A percentile compares a stretch with the other conserved stretches of the same genome.
Evolutionary conservation across 2,113 vertebrate genomes (phyloP).

Genomic region (Coptodon bakossiorum): DNA sequence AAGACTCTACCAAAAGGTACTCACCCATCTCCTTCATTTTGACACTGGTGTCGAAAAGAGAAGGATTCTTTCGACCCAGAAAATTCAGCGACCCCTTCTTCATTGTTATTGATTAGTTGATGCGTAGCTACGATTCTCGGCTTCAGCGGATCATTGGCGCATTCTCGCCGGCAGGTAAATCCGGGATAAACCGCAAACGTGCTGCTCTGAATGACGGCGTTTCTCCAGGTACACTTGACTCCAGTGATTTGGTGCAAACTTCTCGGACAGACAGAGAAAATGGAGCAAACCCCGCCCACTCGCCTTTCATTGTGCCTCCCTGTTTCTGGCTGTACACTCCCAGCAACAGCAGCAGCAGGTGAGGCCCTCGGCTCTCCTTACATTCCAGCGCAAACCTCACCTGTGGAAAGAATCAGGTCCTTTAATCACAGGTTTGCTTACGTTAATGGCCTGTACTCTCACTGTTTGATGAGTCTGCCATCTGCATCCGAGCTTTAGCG

Average conservation of each 20-base stretch:
- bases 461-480: background rate
- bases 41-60: constrained; percentile 66
- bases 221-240: background rate
- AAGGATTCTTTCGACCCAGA: constrained; percentile 61
- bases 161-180: constrained; percentile 16
- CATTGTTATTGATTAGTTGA: constrained; percentile 30
- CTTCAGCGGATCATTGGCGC: background rate
- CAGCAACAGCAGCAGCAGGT: constrained; percentile 33
- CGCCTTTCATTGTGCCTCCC: constrained; percentile 19
- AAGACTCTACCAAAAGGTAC: background rate
- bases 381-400: constrained; percentile 37
- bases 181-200: background rate
- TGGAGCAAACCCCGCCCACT: constrained; percentile 44
- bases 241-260: background rate
- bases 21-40: constrained; percentile 69
- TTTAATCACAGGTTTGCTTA: background rate
- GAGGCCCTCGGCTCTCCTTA: constrained; percentile 17
- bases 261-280: constrained; percentile 36
- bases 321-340: background rate
- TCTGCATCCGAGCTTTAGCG: background rate
- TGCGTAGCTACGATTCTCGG: background rate
- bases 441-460: background rate
- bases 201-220: background rate
- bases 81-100: constrained; percentile 60
- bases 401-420: background rate